A percentile compares a stretch with the other conserved stretches of the same genome.
Evolutionary conservation across 2,888 invertebrate genomes (phyloP).

Genomic region (Priocnemis perturbator): DNA sequence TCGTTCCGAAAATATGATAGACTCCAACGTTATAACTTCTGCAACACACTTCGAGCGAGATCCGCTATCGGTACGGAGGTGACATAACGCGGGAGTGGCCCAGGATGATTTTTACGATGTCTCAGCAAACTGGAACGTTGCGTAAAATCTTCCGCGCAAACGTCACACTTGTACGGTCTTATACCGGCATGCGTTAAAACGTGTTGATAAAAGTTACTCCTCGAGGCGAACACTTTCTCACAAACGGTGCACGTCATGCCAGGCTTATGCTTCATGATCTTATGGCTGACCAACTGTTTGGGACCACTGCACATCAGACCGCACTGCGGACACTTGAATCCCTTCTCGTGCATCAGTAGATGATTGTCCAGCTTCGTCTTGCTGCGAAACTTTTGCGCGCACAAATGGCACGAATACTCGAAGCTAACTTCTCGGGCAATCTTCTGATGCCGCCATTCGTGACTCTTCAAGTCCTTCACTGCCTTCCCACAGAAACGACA

Average conservation of each 20-base stretch:
- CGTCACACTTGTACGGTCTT: constrained; percentile 66
- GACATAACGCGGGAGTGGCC: constrained; percentile 51
- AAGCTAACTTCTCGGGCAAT: constrained; percentile 40
- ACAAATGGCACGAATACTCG: constrained; percentile 54
- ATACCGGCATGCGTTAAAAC: constrained; percentile 65
- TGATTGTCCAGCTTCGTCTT: constrained; percentile 61
- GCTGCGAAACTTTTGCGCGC: constrained; percentile 58
- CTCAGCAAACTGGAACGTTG: constrained; percentile 62
- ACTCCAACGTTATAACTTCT: constrained; percentile 16
- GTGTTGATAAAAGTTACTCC: constrained; percentile 64
- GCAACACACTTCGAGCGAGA: constrained; percentile 51
- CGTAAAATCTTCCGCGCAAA: constrained; percentile 63
- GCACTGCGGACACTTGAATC: constrained; percentile 56
- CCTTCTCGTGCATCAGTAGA: constrained; percentile 52
- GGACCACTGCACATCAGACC: constrained; percentile 51
- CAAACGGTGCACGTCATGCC: constrained; percentile 57
- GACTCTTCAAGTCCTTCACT: constrained; percentile 57
- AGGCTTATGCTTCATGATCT: constrained; percentile 50
- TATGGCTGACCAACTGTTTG: constrained; percentile 54
- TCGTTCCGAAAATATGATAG: too few species aligned
- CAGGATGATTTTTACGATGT: constrained; percentile 62
- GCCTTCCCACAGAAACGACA: constrained; percentile 62
- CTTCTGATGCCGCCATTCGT: constrained; percentile 64
- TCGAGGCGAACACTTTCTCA: constrained; percentile 52
- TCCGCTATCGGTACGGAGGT: constrained; percentile 57